Conservation (phyloP, 2,888 invertebrate species). For the Boloria selene region DNA sequence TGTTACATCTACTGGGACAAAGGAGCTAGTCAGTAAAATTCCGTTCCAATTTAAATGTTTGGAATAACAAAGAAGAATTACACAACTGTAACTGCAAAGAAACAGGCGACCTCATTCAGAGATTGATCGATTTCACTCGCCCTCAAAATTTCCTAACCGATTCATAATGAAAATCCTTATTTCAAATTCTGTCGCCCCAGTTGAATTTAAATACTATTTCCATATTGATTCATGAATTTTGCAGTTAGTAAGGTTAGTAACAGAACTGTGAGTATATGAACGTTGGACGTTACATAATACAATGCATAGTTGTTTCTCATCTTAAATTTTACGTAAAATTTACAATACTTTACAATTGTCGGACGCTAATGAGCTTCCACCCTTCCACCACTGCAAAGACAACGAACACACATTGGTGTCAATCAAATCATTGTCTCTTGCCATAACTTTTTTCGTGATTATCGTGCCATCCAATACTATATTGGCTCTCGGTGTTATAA, state of each 20-base stretch:
- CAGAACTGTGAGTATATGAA: too few species aligned
- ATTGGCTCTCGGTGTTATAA: too few species aligned
- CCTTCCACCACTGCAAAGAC: too few species aligned
- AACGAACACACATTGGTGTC: too few species aligned
- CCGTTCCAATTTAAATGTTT: slow-evolving; percentile 52
- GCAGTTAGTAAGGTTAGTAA: neutral
- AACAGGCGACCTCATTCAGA: slow-evolving; percentile 59
- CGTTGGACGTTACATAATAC: too few species aligned
- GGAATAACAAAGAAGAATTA: slow-evolving; percentile 61
- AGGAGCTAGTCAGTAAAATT: slow-evolving; percentile 42
- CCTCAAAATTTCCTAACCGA: slow-evolving; percentile 54
- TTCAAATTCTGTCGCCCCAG: slow-evolving; percentile 15
- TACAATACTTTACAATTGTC: too few species aligned
- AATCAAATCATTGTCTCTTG: too few species aligned
- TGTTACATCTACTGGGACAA: slow-evolving; percentile 41
- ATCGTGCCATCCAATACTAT: too few species aligned
- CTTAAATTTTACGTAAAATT: too few species aligned
- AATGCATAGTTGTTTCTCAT: too few species aligned
- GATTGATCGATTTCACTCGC: slow-evolving; percentile 53
- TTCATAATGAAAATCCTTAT: slow-evolving; percentile 42
- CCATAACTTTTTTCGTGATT: too few species aligned
- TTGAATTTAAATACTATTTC: slow-evolving; percentile 10
- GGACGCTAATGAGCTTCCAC: too few species aligned
- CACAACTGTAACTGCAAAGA: slow-evolving; percentile 58
- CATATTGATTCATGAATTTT: neutral